These are phyloP conservation scores for Lophius piscatorius DNA, from an alignment of 2,113 vertebrate genomes.

Conservation along the genomic window DNA sequence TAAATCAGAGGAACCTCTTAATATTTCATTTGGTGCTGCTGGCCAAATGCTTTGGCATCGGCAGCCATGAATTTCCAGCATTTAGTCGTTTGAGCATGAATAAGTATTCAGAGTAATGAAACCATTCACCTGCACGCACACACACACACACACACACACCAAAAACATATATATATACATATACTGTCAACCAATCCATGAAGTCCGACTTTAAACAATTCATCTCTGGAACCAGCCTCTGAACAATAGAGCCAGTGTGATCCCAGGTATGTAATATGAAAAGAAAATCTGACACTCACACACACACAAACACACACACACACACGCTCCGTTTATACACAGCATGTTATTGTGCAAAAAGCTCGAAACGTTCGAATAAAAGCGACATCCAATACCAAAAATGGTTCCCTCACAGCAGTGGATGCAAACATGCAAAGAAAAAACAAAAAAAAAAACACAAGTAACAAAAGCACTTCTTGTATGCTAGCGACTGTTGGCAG, in stretches of 20 bases:
- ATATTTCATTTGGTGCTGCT: slow-evolving; percentile 35
- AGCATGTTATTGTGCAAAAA: slow-evolving; percentile 6
- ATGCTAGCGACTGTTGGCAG: slow-evolving; percentile 47
- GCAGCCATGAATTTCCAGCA: slow-evolving; percentile 23
- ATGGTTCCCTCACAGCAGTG: too few relatives aligned
- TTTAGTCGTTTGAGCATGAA: slow-evolving; percentile 62
- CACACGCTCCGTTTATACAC: slow-evolving; percentile 3
- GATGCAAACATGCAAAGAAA: slow-evolving; percentile 7
- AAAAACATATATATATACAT: slow-evolving; percentile 16
- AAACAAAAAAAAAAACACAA: background rate
- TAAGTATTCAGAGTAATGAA: slow-evolving; percentile 59
- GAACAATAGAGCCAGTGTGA: slow-evolving; percentile 63
- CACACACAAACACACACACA: slow-evolving; percentile 28
- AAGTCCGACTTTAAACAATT: slow-evolving; percentile 38
- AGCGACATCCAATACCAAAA: background rate
- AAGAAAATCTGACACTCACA: slow-evolving; percentile 17
- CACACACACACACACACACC: slow-evolving; percentile 10
- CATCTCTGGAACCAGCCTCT: slow-evolving; percentile 18
- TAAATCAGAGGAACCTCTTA: slow-evolving; percentile 58
- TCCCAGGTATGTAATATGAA: slow-evolving; percentile 27
- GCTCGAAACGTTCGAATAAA: slow-evolving; percentile 3
- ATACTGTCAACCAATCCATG: slow-evolving; percentile 2
- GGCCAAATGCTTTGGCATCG: slow-evolving; percentile 31
- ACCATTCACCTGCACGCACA: slow-evolving; percentile 45
- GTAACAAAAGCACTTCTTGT: slow-evolving; percentile 58